Base-by-base conservation (phyloP, 2,113 vertebrate genomes). In the Corynorhinus townsendii region DNA sequence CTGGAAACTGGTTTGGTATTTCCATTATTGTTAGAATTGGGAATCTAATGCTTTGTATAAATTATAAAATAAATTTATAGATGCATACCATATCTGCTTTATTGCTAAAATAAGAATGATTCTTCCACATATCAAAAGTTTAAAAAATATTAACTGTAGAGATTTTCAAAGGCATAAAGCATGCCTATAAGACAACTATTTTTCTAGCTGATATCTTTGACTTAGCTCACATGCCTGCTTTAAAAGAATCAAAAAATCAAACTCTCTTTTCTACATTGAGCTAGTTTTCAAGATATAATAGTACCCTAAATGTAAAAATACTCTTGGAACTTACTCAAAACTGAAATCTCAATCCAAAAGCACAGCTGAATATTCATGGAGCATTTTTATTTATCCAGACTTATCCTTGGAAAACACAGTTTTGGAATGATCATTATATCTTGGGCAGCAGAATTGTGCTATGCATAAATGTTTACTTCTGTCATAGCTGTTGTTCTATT, bases 351-450 rank as follows among this genome's bases (percentile, higher is more conserved):
- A 86, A 71, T 97, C 95, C 96, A 97, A 96, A 94, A 95, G 28
- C 86, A 56, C 94, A 91, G 80, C 64, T 97, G 96, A 97, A 94
- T 95, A 97, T 96, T 97, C 97, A 97, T 95, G 84, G 47, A 89
- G 62, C 45, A 0, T 88, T 97, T 97, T 95, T 93, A 94, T 96
- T 96, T 96, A 97, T 93, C 89, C 89, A 96, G 93, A 96, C 35
- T 59, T 89, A 95, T 96, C 47, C 71, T 96, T 95, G 75, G 66
- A 97, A 97, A 97, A 88, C 69, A 96, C 59, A 95, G 82, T 95
- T 97, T 97, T 96, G 89, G 95, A 93, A 86, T 4, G 33, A 92
- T 93, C 75, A 86, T 45, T 62, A 54, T 68, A 86, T 96, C 92
- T 93, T 93, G 90, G 88, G 85, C 79, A 96, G n/a, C 35, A 95